A percentile compares a stretch with the other conserved stretches of the same genome.
Conservation (phyloP, 2,113 vertebrate genomes). For the Odontophorus gujanensis region DNA sequence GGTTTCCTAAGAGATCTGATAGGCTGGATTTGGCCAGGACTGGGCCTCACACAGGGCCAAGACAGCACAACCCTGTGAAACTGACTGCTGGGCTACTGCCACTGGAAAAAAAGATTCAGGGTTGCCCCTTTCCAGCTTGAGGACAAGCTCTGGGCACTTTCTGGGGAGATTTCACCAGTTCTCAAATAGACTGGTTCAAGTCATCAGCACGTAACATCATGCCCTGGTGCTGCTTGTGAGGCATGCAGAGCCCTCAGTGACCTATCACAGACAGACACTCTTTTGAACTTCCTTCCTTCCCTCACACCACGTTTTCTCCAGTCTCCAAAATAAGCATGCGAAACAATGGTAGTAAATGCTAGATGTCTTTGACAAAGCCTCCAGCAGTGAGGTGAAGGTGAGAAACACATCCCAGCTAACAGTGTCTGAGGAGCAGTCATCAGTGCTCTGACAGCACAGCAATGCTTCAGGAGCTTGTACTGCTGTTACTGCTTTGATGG, state of each 20-base stretch:
- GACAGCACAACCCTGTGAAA: fast-evolving
- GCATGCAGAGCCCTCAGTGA: neutral
- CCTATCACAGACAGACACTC: neutral
- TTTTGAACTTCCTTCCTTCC: neutral
- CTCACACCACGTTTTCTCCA: neutral
- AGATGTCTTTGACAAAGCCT: neutral
- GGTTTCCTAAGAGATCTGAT: no score
- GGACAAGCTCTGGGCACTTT: neutral
- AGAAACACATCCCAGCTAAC: neutral
- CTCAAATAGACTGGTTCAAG: neutral
- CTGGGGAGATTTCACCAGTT: neutral
- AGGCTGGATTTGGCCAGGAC: neutral
- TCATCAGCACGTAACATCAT: neutral
- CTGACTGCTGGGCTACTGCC: neutral
- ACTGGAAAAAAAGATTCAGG: fast-evolving
- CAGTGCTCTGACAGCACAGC: neutral
- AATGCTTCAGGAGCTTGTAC: no score
- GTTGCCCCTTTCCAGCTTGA: neutral
- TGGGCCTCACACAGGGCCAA: fast-evolving
- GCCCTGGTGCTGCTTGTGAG: neutral
- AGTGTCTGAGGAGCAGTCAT: neutral
- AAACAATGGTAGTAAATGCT: neutral
- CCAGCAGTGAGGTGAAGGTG: neutral
- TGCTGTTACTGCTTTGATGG: neutral
- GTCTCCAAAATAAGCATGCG: neutral